phyloP scores from a whole-genome alignment of 2,888 invertebrate species.

The Himalopsyche japonica region DNA sequence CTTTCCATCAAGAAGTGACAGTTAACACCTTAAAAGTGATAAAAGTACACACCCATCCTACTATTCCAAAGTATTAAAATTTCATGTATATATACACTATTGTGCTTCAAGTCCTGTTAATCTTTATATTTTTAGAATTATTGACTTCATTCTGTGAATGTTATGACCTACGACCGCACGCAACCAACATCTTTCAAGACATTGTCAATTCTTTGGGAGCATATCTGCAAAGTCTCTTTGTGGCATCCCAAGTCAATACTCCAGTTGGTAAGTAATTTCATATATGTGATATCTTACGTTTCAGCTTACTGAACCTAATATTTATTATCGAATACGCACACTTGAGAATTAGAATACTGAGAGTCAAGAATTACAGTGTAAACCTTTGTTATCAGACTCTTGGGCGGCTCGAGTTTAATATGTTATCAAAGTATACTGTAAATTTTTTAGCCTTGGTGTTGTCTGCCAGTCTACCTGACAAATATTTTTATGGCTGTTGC shows the following conservation, averaged over 20 bases:
- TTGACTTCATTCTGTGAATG: conserved; percentile 91
- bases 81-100: too few relatives aligned
- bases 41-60: too few relatives aligned
- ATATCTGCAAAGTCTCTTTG: conserved; percentile 90
- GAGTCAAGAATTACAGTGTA: neutral
- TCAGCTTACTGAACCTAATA: neutral
- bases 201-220: conserved; percentile 92
- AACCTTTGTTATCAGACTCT: neutral
- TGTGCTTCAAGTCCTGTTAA: neutral
- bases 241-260: conserved; percentile 69
- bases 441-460: too few relatives aligned
- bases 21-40: too few relatives aligned
- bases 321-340: neutral
- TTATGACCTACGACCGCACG: conserved; percentile 93
- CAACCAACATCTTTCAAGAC: conserved; percentile 91
- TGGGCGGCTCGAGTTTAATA: neutral
- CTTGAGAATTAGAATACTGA: too few relatives aligned
- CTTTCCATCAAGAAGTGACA: too few relatives aligned
- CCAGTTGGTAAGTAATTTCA: conserved; percentile 51
- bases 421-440: too few relatives aligned
- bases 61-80: too few relatives aligned
- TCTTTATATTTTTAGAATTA: conserved; percentile 56
- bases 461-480: too few relatives aligned
- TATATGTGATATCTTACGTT: neutral
- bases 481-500: neutral